Conservation (phyloP, 1,140 invertebrate species). For the Drosophila santomea region DNA sequence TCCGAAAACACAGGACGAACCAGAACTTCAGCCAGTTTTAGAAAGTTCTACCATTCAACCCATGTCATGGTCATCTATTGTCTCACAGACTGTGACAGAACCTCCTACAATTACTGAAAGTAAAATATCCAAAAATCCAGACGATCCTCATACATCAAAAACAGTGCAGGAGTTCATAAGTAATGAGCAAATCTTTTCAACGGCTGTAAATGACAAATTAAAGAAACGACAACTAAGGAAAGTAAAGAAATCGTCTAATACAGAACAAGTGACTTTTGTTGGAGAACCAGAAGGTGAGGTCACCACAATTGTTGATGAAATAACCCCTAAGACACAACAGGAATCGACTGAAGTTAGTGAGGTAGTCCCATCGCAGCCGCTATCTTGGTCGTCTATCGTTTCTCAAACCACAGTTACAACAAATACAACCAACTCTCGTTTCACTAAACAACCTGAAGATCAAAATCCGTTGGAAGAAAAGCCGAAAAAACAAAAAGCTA, state of each 20-base stretch:
- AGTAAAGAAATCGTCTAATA: conserved; percentile 18
- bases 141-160: background rate
- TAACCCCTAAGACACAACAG: background rate
- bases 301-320: background rate
- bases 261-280: background rate
- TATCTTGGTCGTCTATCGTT: conserved; percentile 13
- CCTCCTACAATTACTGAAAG: background rate
- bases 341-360: background rate
- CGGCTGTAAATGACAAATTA: conserved; percentile 6
- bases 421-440: background rate
- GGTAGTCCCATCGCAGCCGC: background rate
- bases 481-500: conserved; percentile 21
- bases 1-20: background rate
- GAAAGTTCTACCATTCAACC: background rate
- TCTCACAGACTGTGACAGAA: background rate
- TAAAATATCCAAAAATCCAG: background rate
- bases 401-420: conserved; percentile 1
- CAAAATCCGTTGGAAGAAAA: background rate
- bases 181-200: conserved; percentile 38
- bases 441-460: background rate
- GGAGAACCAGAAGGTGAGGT: background rate
- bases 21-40: background rate
- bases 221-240: conserved; percentile 40
- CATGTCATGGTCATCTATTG: conserved; percentile 22
- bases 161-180: conserved; percentile 37